Conservation (phyloP, 2,888 invertebrate species). For the Polia nebulosa region DNA sequence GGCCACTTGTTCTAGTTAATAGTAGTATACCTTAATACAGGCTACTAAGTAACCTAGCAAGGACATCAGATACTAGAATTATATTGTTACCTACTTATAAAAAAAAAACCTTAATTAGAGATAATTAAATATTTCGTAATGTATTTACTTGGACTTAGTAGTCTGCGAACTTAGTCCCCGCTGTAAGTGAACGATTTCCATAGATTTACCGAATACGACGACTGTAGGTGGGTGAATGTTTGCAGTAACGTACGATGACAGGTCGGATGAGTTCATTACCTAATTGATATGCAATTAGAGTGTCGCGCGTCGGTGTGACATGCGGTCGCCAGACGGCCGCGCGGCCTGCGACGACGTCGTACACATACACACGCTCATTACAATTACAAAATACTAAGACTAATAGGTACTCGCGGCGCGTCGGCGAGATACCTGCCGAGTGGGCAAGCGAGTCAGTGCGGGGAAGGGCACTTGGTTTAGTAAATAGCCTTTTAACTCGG, state of each 20-base stretch:
- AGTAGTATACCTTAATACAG: too few species aligned
- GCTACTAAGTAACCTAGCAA: too few species aligned
- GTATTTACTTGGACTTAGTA: conserved; percentile 24
- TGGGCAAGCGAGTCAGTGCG: too few species aligned
- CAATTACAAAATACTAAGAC: too few species aligned
- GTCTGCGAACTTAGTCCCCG: conserved; percentile 4
- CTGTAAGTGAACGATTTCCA: conserved; percentile 36
- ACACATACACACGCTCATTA: conserved; percentile 48
- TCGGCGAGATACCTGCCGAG: too few species aligned
- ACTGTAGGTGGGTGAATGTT: conserved; percentile 41
- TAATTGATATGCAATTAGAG: conserved; percentile 62
- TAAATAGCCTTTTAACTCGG: too few species aligned
- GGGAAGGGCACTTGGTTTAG: too few species aligned
- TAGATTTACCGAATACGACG: conserved; percentile 40
- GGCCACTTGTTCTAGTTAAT: too few species aligned
- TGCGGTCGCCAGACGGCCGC: conserved; percentile 26
- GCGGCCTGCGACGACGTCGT: conserved; percentile 18
- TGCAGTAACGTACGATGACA: conserved; percentile 42
- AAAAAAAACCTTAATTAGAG: too few species aligned
- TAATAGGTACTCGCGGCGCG: too few species aligned
- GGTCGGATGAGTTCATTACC: conserved; percentile 53
- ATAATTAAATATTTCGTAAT: conserved; percentile 55
- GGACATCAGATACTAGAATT: too few species aligned
- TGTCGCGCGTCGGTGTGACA: conserved; percentile 45
- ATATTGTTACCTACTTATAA: too few species aligned